A percentile compares a stretch with the other conserved stretches of the same genome.
phyloP scores from a whole-genome alignment of 1,140 invertebrate species.

The Drosophila ananassae region DNA sequence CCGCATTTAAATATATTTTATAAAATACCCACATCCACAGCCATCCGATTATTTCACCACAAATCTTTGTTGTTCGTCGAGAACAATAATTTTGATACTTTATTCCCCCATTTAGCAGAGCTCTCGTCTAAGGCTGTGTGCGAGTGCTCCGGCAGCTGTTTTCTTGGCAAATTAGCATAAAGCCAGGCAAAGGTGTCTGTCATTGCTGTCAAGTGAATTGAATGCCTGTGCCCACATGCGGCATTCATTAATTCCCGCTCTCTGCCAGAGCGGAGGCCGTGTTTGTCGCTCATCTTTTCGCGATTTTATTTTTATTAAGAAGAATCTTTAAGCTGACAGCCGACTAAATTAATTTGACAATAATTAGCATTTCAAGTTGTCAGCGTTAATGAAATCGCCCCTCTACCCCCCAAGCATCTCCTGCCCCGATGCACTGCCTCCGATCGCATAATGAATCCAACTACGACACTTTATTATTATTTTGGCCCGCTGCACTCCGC shows the following conservation, averaged over 20 bases:
- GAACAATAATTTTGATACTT: slow-evolving; percentile 50
- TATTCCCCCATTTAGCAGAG: slow-evolving; percentile 46
- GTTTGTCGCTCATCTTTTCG: slow-evolving; percentile 58
- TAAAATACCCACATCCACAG: not conserved
- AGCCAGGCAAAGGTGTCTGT: slow-evolving; percentile 62
- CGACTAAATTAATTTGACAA: slow-evolving; percentile 84
- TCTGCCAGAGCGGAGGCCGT: slow-evolving; percentile 30
- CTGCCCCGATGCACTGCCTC: slow-evolving; percentile 11
- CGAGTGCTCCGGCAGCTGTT: slow-evolving; percentile 51
- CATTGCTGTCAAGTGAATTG: slow-evolving; percentile 69
- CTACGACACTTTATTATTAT: slow-evolving; percentile 73
- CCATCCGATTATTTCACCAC: slow-evolving; percentile 46
- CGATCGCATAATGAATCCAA: slow-evolving; percentile 62
- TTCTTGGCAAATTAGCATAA: slow-evolving; percentile 67
- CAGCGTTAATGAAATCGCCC: slow-evolving; percentile 79
- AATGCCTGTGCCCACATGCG: slow-evolving; percentile 62
- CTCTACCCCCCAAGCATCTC: not conserved
- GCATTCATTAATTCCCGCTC: slow-evolving; percentile 78
- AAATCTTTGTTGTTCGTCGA: slow-evolving; percentile 44
- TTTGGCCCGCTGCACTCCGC: slow-evolving; percentile 47
- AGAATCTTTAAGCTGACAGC: slow-evolving; percentile 82
- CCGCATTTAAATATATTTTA: slow-evolving; percentile 24
- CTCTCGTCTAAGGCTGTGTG: slow-evolving; percentile 9
- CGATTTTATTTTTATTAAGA: slow-evolving; percentile 54
- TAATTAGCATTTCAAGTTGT: slow-evolving; percentile 84